phyloP scores from a whole-genome alignment of 2,797 vertebrate genomes.

The Sphenodon punctatus region DNA sequence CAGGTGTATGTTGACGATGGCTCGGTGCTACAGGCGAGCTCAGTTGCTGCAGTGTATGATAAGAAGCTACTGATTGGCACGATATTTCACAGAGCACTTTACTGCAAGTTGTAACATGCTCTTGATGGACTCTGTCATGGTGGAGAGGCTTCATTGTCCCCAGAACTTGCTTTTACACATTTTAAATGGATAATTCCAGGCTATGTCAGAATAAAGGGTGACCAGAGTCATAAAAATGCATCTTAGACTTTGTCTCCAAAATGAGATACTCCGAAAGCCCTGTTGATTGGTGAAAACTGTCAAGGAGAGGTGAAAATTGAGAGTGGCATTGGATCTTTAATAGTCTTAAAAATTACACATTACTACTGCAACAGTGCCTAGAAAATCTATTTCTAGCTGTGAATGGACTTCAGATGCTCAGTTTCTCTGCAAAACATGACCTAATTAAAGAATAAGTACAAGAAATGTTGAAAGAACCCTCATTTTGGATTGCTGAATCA shows the following conservation, averaged over 20 bases:
- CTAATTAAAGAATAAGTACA: too few relatives aligned
- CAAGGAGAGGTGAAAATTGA: too few relatives aligned
- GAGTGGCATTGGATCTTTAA: too few relatives aligned
- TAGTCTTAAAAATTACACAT: too few relatives aligned
- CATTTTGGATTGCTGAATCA: too few relatives aligned
- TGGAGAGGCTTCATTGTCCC: neutral
- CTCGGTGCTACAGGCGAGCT: slow-evolving; percentile 83
- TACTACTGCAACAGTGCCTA: too few relatives aligned
- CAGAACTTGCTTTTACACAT: neutral
- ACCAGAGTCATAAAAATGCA: neutral
- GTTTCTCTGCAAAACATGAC: too few relatives aligned
- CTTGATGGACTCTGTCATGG: neutral
- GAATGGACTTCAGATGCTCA: too few relatives aligned
- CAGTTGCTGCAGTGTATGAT: slow-evolving; percentile 80
- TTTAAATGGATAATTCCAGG: neutral
- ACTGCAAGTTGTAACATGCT: slow-evolving; percentile 77
- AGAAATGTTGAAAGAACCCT: too few relatives aligned
- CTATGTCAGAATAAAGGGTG: slow-evolving; percentile 8
- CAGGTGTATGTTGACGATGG: slow-evolving; percentile 84
- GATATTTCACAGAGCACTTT: slow-evolving; percentile 87
- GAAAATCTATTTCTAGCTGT: too few relatives aligned
- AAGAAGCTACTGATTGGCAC: slow-evolving; percentile 88
- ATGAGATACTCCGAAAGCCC: neutral
- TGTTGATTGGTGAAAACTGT: accelerated
- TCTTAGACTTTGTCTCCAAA: slow-evolving; percentile 1